phyloP scores from a whole-genome alignment of 2,797 vertebrate species.

The Aldrovandia affinis region DNA sequence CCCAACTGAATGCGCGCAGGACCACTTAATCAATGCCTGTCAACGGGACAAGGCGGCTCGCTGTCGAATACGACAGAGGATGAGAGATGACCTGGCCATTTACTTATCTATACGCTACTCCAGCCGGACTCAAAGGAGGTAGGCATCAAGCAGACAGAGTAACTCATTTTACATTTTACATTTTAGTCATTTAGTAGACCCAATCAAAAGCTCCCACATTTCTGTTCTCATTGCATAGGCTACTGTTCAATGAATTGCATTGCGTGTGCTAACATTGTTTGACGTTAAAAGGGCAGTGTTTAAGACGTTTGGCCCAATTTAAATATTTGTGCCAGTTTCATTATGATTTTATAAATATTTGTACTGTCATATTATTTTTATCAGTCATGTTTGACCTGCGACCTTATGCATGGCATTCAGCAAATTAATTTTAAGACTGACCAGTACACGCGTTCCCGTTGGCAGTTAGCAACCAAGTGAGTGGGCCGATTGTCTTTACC shows the following conservation, averaged over 20 bases:
- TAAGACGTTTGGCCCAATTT: not conserved
- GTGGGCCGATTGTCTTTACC: not conserved
- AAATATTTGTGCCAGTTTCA: not conserved
- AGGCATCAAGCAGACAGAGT: not conserved
- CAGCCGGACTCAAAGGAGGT: not conserved
- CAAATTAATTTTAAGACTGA: not conserved
- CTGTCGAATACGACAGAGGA: slow-evolving; percentile 49
- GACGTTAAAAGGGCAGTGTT: not conserved
- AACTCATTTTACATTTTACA: too few species aligned
- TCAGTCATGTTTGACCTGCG: too few species aligned
- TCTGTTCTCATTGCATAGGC: not conserved
- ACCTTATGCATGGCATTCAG: too few species aligned
- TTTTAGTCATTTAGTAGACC: too few species aligned
- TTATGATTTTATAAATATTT: not conserved
- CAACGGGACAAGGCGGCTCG: slow-evolving; percentile 51
- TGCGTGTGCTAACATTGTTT: not conserved
- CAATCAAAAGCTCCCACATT: not conserved
- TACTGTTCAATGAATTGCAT: not conserved
- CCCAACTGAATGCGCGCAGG: slow-evolving; percentile 51
- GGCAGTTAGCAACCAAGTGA: not conserved
- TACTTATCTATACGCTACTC: not conserved
- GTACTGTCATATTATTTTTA: not conserved
- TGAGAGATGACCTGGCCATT: slow-evolving; percentile 18
- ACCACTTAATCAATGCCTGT: slow-evolving; percentile 63
- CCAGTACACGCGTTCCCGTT: not conserved